A percentile compares a stretch with the other conserved stretches of the same genome.
phyloP scores from a whole-genome alignment of 2,797 vertebrate species.

The Sarcoramphus papa region DNA sequence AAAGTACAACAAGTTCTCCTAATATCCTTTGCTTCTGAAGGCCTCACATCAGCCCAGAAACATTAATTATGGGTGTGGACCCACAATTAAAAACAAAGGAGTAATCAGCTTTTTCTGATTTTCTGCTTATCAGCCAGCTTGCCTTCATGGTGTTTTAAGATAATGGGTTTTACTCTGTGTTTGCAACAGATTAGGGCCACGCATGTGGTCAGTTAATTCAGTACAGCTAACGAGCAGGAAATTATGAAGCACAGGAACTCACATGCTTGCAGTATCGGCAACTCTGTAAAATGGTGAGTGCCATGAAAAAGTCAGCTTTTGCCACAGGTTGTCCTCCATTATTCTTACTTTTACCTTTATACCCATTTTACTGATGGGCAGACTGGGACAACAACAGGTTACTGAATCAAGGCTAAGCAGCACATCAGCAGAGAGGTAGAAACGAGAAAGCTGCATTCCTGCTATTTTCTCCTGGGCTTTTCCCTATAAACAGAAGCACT shows the following conservation, averaged over 20 bases:
- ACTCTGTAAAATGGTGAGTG: not conserved
- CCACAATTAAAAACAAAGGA: not conserved
- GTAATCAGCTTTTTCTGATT: not conserved
- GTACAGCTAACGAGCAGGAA: not conserved
- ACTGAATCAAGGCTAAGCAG: not conserved
- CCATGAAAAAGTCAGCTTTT: not conserved
- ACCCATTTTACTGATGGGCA: not conserved
- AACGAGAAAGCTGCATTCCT: not conserved
- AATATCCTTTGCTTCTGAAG: not conserved
- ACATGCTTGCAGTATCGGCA: not conserved
- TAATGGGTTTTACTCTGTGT: not conserved
- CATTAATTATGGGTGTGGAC: not conserved
- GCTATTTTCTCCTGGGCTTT: not conserved
- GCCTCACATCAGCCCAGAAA: not conserved
- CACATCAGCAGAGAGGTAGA: not conserved
- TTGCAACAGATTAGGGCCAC: not conserved
- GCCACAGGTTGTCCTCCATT: not conserved
- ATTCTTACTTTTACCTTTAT: not conserved
- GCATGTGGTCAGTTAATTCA: not conserved
- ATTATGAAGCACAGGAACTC: not conserved
- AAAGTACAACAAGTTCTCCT: not conserved
- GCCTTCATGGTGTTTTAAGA: not conserved
- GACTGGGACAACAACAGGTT: not conserved
- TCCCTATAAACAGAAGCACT: not conserved
- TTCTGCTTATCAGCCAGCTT: not conserved